These are phyloP conservation scores for Gopherus flavomarginatus DNA, from an alignment of 2,113 vertebrate species.

Conservation along the genomic window DNA sequence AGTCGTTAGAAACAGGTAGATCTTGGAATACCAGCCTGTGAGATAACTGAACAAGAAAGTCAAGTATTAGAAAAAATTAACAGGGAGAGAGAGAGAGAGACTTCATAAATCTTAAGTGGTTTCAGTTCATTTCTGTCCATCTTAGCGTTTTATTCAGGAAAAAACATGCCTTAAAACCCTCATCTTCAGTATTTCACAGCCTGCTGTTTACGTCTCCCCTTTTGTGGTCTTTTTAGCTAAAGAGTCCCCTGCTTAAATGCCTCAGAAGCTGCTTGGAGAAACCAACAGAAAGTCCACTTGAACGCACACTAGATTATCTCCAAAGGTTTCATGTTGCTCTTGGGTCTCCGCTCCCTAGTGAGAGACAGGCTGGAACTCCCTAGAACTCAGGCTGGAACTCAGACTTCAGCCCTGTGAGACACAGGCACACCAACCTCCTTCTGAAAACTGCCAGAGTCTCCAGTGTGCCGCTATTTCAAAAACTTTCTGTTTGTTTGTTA, in stretches of 20 bases:
- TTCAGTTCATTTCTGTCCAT: conserved; percentile 15
- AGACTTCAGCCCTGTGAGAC: neutral
- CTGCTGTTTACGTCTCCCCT: neutral
- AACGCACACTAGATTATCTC: neutral
- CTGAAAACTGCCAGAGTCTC: neutral
- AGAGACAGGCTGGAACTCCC: neutral
- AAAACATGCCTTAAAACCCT: conserved; percentile 1
- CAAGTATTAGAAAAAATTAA: neutral
- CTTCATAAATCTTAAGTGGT: conserved; percentile 32
- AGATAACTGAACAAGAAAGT: neutral
- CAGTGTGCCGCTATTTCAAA: neutral
- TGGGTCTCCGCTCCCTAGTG: neutral
- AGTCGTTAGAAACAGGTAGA: conserved; percentile 17
- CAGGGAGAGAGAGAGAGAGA: neutral
- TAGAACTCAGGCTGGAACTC: neutral
- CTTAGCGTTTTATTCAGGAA: neutral
- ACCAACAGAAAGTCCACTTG: neutral
- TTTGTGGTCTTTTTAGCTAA: conserved; percentile 3
- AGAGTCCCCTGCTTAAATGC: conserved; percentile 21
- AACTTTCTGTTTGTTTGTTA: neutral
- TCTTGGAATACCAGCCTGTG: conserved; percentile 17
- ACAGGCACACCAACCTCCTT: neutral
- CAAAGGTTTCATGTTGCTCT: neutral
- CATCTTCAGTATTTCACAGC: neutral
- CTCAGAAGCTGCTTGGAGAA: conserved; percentile 11